These are phyloP conservation scores for Scomberomorus guttatus DNA, from an alignment of 2,797 vertebrate species.

Conservation along the genomic window DNA sequence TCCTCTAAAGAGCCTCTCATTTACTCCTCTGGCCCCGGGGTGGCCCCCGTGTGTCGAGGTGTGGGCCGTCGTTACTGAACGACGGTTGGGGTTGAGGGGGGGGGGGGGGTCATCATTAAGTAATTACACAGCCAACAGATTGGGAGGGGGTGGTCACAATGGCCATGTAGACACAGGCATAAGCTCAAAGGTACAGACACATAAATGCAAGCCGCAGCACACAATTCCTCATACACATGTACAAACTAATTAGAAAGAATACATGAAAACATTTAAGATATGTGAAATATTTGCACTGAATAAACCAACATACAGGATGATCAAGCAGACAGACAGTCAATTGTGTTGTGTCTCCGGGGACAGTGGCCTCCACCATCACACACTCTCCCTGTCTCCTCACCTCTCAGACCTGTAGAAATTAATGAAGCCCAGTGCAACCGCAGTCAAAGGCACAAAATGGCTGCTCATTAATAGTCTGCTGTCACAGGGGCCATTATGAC, in stretches of 20 bases:
- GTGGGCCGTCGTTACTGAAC: conserved; percentile 84
- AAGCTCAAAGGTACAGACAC: conserved; percentile 1
- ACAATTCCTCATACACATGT: background rate
- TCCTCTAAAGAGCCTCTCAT: conserved; percentile 81
- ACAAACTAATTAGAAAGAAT: background rate
- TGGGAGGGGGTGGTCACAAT: conserved; percentile 84
- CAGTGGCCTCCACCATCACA: conserved; percentile 34
- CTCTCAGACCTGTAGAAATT: conserved; percentile 72
- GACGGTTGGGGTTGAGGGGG: background rate
- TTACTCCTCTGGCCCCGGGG: conserved; percentile 87
- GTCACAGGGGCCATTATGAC: conserved; percentile 73
- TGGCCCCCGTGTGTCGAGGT: conserved; percentile 79
- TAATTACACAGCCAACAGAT: conserved; percentile 89
- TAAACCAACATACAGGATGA: background rate
- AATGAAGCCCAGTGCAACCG: conserved; percentile 84
- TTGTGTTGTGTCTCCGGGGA: conserved; percentile 61
- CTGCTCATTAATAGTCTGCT: conserved; percentile 83
- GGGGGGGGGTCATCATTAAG: conserved; percentile 88
- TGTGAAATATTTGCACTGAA: background rate
- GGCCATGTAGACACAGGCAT: conserved; percentile 9
- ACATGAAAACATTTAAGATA: background rate
- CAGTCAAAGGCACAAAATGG: conserved; percentile 84
- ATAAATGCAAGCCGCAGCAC: background rate
- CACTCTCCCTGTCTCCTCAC: conserved; percentile 44
- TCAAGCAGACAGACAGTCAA: conserved; percentile 37